A percentile compares a stretch with the other conserved stretches of the same genome.
Conservation (phyloP, 2,113 vertebrate species). For the Rhabdomys dilectus region DNA sequence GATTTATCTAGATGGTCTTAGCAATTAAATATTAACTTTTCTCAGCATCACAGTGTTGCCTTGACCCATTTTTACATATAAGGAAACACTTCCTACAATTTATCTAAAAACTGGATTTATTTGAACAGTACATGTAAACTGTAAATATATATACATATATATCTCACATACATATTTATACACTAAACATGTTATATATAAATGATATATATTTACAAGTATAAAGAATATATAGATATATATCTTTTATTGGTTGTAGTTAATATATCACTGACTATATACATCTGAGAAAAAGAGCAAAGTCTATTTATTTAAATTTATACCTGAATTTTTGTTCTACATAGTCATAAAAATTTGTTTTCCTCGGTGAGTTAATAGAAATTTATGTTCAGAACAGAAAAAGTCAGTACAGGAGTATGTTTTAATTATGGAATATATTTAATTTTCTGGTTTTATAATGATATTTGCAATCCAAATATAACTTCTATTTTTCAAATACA, state of each 20-base stretch:
- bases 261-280: background rate
- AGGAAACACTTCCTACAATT: background rate
- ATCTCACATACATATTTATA: background rate
- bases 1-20: background rate
- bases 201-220: background rate
- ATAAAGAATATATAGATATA: background rate
- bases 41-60: background rate
- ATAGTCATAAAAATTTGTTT: background rate
- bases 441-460: background rate
- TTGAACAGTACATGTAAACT: background rate
- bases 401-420: background rate
- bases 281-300: background rate
- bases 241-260: background rate
- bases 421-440: conserved; percentile 19
- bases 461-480: background rate
- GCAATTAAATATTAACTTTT: background rate
- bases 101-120: background rate
- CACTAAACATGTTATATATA: background rate
- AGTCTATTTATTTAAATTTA: conserved; percentile 4
- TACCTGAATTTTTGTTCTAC: background rate
- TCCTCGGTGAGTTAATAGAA: conserved; percentile 24
- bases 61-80: background rate
- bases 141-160: background rate
- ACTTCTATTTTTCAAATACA: background rate
- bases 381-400: background rate